Percentiles rank a stretch among this genome's conserved stretches.
phyloP scores from a whole-genome alignment of 2,888 invertebrate genomes.

The Drosophila longiperda region DNA sequence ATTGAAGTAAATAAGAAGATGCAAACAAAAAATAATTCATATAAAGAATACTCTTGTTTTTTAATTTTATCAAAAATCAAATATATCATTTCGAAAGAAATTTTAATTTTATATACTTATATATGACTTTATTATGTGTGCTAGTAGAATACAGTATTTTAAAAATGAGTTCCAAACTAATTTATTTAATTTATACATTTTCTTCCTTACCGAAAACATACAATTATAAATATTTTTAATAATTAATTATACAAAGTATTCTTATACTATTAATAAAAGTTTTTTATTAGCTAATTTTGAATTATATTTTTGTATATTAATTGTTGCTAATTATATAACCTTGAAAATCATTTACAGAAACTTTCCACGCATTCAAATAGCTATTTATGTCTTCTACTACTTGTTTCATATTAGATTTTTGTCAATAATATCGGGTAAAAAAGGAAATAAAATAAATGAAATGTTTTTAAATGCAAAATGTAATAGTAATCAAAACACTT shows the following conservation, averaged over 20 bases:
- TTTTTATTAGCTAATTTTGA: not conserved
- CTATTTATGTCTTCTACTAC: not conserved
- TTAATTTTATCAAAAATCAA: not conserved
- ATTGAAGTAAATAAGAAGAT: not conserved
- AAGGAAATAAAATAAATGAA: not conserved
- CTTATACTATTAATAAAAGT: not conserved
- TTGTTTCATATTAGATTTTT: not conserved
- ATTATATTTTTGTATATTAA: not conserved
- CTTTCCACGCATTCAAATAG: not conserved
- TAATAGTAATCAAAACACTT: conserved; percentile 19
- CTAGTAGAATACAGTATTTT: too few species aligned
- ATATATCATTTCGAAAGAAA: too few species aligned
- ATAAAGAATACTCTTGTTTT: not conserved
- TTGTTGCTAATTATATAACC: not conserved
- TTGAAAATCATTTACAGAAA: not conserved
- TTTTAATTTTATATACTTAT: not conserved
- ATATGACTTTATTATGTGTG: not conserved
- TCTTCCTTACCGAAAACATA: too few species aligned
- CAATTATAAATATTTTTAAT: not conserved
- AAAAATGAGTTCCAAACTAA: too few species aligned
- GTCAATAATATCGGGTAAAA: not conserved
- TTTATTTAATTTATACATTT: not conserved
- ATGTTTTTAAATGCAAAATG: conserved; percentile 9
- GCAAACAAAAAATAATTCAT: not conserved
- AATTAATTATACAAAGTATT: not conserved